Percentiles rank a stretch among this genome's conserved stretches.
phyloP scores from a whole-genome alignment of 2,888 invertebrate species.

The Palloptera scutellata region DNA sequence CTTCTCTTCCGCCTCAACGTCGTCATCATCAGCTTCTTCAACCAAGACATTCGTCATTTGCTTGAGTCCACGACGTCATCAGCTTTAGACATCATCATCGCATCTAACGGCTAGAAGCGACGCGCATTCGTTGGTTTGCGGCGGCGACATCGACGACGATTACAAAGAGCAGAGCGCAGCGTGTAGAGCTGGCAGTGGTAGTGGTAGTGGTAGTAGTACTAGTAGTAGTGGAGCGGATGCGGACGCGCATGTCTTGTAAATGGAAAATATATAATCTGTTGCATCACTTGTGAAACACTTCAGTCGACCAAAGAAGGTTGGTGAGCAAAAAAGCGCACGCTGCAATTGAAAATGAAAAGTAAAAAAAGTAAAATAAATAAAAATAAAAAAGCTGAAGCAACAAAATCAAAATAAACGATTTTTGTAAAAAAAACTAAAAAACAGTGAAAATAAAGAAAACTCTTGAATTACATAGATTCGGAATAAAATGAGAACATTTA shows the following conservation, averaged over 20 bases:
- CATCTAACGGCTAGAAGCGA: slow-evolving; percentile 15
- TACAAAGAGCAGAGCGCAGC: slow-evolving; percentile 13
- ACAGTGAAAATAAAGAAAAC: background rate
- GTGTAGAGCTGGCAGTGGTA: slow-evolving; percentile 12
- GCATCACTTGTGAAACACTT: slow-evolving; percentile 65
- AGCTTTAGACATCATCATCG: slow-evolving; percentile 27
- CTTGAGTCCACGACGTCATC: slow-evolving; percentile 31
- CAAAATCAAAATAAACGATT: slow-evolving; percentile 1
- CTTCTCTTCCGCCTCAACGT: no score
- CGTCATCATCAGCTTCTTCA: no score
- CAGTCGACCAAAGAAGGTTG: slow-evolving; percentile 63
- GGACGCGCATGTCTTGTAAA: slow-evolving; percentile 54
- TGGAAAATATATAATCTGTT: slow-evolving; percentile 63
- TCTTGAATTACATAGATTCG: no score
- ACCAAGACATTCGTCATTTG: background rate
- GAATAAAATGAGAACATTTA: no score
- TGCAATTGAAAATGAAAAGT: slow-evolving; percentile 19
- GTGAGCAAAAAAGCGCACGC: slow-evolving; percentile 50
- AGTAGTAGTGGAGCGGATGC: slow-evolving; percentile 45
- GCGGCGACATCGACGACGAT: slow-evolving; percentile 28
- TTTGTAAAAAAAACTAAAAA: background rate
- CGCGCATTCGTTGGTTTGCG: slow-evolving; percentile 26
- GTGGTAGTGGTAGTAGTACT: slow-evolving; percentile 21
- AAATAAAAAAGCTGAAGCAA: slow-evolving; percentile 24
- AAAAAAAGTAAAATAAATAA: slow-evolving; percentile 18